Evolutionary conservation across 2,888 invertebrate species (phyloP).

Genomic region (Metallyticus violacea): DNA sequence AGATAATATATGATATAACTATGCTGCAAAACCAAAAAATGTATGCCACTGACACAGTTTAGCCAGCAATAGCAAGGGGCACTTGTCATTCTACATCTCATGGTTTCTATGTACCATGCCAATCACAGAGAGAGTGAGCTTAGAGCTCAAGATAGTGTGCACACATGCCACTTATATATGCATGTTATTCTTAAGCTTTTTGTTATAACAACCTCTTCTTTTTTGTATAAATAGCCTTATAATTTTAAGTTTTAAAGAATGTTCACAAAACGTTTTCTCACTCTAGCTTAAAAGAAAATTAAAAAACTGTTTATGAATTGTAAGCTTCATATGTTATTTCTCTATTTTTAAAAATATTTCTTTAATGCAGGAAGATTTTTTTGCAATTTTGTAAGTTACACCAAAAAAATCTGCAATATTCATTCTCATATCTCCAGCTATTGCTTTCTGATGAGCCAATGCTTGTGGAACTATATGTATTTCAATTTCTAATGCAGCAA

Average conservation of each 20-base stretch:
- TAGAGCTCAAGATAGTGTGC: too few species aligned
- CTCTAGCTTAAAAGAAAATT: not conserved
- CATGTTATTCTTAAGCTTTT: not conserved
- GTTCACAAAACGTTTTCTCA: not conserved
- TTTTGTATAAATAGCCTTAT: not conserved
- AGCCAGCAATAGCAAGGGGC: too few species aligned
- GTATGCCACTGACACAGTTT: too few species aligned
- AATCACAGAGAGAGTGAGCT: too few species aligned
- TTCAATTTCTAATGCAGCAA: not conserved
- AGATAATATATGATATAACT: too few species aligned
- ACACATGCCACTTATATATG: too few species aligned
- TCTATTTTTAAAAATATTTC: not conserved
- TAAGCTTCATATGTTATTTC: not conserved
- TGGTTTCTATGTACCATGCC: too few species aligned
- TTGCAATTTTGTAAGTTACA: too few species aligned
- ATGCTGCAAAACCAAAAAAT: too few species aligned
- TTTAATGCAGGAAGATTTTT: too few species aligned
- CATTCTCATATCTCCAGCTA: not conserved
- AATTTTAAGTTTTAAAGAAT: not conserved
- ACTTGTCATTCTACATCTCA: too few species aligned
- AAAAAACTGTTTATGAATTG: not conserved
- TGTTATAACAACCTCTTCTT: not conserved
- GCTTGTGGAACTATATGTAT: not conserved
- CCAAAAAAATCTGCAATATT: too few species aligned
- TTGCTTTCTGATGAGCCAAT: not conserved